These are phyloP conservation scores for Pangasius djambal DNA, from an alignment of 2,797 vertebrate species.

Conservation along the genomic window DNA sequence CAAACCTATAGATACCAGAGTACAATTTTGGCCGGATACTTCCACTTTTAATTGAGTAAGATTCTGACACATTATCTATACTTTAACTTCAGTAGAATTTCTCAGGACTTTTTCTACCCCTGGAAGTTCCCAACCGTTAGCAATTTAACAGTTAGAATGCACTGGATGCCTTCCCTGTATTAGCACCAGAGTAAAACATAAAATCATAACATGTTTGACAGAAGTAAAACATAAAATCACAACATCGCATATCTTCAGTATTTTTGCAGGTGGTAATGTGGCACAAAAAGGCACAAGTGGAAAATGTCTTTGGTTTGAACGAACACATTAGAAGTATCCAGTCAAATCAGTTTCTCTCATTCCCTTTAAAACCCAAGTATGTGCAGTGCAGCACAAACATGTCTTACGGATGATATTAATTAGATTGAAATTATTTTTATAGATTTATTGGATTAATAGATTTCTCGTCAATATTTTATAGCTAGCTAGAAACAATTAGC, in stretches of 20 bases:
- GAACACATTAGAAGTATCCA: background rate
- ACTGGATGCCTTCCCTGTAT: background rate
- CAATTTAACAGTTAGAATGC: background rate
- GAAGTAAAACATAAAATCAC: background rate
- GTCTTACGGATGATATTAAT: background rate
- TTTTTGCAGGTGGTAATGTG: background rate
- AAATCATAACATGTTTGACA: background rate
- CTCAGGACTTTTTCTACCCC: background rate
- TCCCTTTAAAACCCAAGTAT: background rate
- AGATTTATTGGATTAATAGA: background rate
- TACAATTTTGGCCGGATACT: background rate
- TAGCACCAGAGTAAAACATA: background rate
- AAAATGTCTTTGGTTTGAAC: background rate
- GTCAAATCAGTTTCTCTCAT: background rate
- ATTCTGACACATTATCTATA: background rate
- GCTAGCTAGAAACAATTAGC: background rate
- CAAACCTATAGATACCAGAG: background rate
- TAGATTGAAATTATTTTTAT: background rate
- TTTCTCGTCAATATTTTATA: background rate
- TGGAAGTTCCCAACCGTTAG: background rate
- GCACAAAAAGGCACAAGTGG: background rate
- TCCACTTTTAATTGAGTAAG: background rate
- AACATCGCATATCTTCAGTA: background rate
- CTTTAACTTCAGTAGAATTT: background rate
- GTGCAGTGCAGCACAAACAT: background rate